phyloP scores from a whole-genome alignment of 2,888 invertebrate genomes.

The Macrophya alboannulata region DNA sequence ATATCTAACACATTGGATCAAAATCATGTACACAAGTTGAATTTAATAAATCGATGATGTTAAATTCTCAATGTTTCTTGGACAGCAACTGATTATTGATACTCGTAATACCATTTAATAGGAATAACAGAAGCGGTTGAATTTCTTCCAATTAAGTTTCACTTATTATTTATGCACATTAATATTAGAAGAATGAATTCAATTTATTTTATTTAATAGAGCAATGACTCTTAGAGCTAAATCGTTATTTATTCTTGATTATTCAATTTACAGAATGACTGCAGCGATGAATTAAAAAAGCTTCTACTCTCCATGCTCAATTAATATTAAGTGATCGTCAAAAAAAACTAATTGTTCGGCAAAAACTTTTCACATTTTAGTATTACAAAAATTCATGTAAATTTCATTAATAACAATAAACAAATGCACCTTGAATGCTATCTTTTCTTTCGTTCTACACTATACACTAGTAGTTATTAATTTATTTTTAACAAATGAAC shows the following conservation, averaged over 20 bases:
- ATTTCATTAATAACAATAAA: conserved; percentile 53
- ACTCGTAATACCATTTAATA: not conserved
- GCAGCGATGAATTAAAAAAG: conserved; percentile 77
- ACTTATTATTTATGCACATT: not conserved
- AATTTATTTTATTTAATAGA: not conserved
- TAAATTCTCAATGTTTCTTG: conserved; percentile 11
- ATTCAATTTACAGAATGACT: conserved; percentile 77
- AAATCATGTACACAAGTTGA: conserved; percentile 36
- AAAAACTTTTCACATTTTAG: conserved; percentile 21
- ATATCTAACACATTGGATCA: conserved; percentile 21
- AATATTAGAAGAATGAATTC: not conserved
- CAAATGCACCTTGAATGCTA: conserved; percentile 31
- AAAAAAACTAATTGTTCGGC: conserved; percentile 12
- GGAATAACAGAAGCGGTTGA: not conserved
- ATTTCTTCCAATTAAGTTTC: not conserved
- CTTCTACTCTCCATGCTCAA: conserved; percentile 77
- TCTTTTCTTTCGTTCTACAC: conserved; percentile 33
- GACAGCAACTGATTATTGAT: conserved; percentile 18
- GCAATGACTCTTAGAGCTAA: not conserved
- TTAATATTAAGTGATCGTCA: conserved; percentile 66
- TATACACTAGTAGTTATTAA: not conserved
- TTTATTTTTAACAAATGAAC: conserved; percentile 26
- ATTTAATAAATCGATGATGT: conserved; percentile 27
- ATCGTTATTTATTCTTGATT: conserved; percentile 37
- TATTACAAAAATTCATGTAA: conserved; percentile 29